Evolutionary conservation across 2,888 invertebrate species (phyloP).

Genomic region (Synergus umbraculus): DNA sequence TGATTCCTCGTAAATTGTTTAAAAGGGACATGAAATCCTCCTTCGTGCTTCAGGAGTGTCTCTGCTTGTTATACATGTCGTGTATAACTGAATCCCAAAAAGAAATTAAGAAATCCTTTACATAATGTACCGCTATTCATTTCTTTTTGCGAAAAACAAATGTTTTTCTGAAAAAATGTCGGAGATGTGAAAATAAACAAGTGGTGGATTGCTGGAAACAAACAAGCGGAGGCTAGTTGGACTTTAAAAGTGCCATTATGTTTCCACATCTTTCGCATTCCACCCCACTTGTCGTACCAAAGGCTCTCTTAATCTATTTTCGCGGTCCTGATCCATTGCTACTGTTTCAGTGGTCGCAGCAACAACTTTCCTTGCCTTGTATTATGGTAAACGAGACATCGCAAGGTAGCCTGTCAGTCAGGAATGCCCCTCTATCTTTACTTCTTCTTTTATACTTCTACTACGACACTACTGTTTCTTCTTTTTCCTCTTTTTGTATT

Average conservation of each 20-base stretch:
- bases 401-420: slow-evolving; percentile 65
- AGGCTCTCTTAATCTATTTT: slow-evolving; percentile 48
- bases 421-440: slow-evolving; percentile 50
- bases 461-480: slow-evolving; percentile 29
- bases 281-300: slow-evolving; percentile 24
- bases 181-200: neutral
- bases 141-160: neutral
- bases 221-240: neutral
- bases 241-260: slow-evolving; percentile 29
- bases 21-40: slow-evolving; percentile 19
- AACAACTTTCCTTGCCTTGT: slow-evolving; percentile 56
- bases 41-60: slow-evolving; percentile 1
- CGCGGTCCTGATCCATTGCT: slow-evolving; percentile 63
- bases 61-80: neutral
- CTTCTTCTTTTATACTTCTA: slow-evolving; percentile 30
- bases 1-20: slow-evolving; percentile 33
- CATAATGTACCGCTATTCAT: neutral
- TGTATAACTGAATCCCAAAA: neutral
- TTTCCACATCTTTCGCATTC: slow-evolving; percentile 29
- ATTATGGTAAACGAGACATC: slow-evolving; percentile 70
- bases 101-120: neutral
- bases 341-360: slow-evolving; percentile 58
- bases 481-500: neutral
- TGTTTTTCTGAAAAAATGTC: neutral
- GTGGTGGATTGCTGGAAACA: neutral